Evolutionary conservation across 2,113 vertebrate species (phyloP), one percentile per base, ranked within the genome.

Genomic region (Syngnathus typhle): DNA sequence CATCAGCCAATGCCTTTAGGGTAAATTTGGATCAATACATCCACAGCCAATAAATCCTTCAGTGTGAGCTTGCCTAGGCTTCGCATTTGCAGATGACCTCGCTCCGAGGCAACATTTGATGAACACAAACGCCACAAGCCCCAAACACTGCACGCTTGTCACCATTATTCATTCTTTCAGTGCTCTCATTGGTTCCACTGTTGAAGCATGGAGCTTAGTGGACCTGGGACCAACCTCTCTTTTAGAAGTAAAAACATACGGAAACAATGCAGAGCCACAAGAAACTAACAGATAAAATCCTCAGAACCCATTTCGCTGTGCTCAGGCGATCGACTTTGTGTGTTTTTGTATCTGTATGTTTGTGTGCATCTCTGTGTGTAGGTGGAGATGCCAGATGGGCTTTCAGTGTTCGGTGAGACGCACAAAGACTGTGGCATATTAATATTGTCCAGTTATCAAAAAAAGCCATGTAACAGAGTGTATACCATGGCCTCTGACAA

Each of bases 381-480:
- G 23, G n/a, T 70, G 76, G 75, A 75, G 73, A 69, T 76, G 82
- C 75, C 74, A 68, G 68, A 78, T 83, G 78, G 90, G 93, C 75
- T 85, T 91, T 91, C 91, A 90, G 83, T 92, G 88, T 89, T 86
- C 90, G 87, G 84, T 84, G 84, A 90, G 90, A 95, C 91, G 91
- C 86, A 94, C 89, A 89, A 80, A 89, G 84, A 91, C 87, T 78
- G 88, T 92, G 89, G 84, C 87, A 88, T 87, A 88, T 69, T 1
- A 75, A 76, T 84, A 73, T 67, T 86, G 73, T 87, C 77, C 76
- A 76, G 84, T 83, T 85, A 85, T 87, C 67, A 89, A 87, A 89
- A 67, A 85, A 80, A 61, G 69, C 74, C 87, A 90, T 84, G 58
- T 76, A 86, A 90, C 84, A 88, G 77, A 88, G 88, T 71, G 78